phyloP scores from a whole-genome alignment of 2,113 vertebrate genomes.

The Mustelus asterias region DNA sequence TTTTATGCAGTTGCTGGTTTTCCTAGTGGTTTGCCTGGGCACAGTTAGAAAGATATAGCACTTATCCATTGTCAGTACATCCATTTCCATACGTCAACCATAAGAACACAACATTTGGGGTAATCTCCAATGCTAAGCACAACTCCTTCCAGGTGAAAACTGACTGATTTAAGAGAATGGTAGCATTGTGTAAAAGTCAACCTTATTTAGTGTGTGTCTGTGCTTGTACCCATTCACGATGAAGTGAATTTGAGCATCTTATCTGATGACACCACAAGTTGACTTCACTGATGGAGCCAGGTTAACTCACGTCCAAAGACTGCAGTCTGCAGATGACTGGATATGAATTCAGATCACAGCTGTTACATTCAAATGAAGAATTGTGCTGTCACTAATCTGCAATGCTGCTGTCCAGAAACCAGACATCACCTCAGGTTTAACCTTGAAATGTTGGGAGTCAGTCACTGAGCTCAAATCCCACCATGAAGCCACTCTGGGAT shows the following conservation, averaged over 20 bases:
- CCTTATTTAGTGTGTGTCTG: background rate
- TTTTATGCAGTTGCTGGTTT: background rate
- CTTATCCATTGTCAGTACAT: background rate
- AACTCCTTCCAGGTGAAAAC: background rate
- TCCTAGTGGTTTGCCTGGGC: background rate
- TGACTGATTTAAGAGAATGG: background rate
- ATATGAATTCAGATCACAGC: background rate
- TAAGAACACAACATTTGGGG: background rate
- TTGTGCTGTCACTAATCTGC: background rate
- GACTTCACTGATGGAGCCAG: background rate
- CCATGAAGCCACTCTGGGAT: background rate
- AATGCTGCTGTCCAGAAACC: background rate
- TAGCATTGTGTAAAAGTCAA: background rate
- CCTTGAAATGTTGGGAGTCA: background rate
- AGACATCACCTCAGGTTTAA: background rate
- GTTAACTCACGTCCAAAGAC: background rate
- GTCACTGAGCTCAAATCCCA: background rate
- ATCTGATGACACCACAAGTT: background rate
- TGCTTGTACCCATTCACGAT: background rate
- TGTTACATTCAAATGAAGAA: background rate
- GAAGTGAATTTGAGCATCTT: background rate
- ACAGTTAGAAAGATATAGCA: background rate
- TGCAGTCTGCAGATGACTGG: background rate
- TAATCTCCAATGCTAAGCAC: background rate
- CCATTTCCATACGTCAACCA: background rate